These are phyloP conservation scores for Avahi laniger DNA, from an alignment of 2,797 vertebrate species.

Conservation along the genomic window DNA sequence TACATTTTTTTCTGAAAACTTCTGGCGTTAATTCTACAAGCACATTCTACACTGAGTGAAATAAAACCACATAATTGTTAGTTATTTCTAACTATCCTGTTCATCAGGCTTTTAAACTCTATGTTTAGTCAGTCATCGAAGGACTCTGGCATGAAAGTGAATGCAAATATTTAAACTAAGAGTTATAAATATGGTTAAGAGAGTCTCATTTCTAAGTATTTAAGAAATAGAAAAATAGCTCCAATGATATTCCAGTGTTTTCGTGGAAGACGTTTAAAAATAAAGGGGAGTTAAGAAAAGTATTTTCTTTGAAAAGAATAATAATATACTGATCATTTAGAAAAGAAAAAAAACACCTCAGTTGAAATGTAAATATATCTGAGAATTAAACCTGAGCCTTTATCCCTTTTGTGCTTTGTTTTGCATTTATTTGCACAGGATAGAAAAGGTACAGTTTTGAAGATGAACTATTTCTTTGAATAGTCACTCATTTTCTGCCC, in stretches of 20 bases:
- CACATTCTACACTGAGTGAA: background rate
- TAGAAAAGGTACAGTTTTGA: background rate
- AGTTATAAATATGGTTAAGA: constrained; percentile 17
- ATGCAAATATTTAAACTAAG: constrained; percentile 44
- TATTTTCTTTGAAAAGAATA: constrained; percentile 4
- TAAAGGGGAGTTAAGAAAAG: background rate
- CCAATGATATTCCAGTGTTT: background rate
- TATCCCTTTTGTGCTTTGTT: background rate
- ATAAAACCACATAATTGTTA: background rate
- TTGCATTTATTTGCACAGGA: background rate
- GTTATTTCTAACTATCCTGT: constrained; percentile 18
- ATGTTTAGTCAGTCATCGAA: constrained; percentile 18
- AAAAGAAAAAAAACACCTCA: background rate
- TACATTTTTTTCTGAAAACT: background rate
- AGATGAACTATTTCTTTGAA: background rate
- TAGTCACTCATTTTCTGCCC: background rate
- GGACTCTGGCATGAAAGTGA: background rate
- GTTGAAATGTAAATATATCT: background rate
- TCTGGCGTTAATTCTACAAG: background rate
- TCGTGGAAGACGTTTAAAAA: background rate
- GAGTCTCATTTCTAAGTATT: background rate
- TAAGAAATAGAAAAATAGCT: constrained; percentile 1
- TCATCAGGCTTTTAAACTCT: background rate
- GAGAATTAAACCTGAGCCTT: background rate
- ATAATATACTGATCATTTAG: background rate